These are phyloP conservation scores for Hoplias malabaricus DNA, from an alignment of 2,113 vertebrate species.

Conservation along the genomic window DNA sequence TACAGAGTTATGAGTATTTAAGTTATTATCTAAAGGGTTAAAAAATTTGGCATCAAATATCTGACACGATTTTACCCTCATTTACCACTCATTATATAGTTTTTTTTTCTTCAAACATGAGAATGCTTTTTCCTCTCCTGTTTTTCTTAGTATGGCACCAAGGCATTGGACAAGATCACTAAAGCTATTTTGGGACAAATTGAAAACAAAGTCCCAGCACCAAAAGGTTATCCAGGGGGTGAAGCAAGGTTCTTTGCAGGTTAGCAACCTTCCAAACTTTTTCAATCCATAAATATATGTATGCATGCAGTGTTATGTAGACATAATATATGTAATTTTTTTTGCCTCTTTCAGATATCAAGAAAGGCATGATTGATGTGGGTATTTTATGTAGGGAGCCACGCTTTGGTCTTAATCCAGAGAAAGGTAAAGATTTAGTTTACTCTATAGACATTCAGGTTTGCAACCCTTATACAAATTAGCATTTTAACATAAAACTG, in stretches of 20 bases:
- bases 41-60: no score
- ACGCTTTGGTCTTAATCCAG: slow-evolving; percentile 78
- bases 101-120: no score
- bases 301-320: not conserved
- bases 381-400: slow-evolving; percentile 88
- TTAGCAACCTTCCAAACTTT: slow-evolving; percentile 50
- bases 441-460: not conserved
- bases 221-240: slow-evolving; percentile 81
- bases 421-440: slow-evolving; percentile 84
- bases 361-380: slow-evolving; percentile 88
- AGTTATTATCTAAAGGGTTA: no score
- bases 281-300: not conserved
- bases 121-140: not conserved
- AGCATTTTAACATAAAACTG: no score
- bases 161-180: slow-evolving; percentile 89
- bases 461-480: no score
- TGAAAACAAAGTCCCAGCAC: slow-evolving; percentile 88
- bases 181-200: slow-evolving; percentile 86
- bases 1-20: no score
- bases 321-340: no score
- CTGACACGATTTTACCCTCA: no score
- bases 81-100: no score
- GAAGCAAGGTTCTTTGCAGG: slow-evolving; percentile 85
- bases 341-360: slow-evolving; percentile 82
- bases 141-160: slow-evolving; percentile 85